A percentile compares a stretch with the other conserved stretches of the same genome.
Evolutionary conservation across 2,113 vertebrate genomes (phyloP).

Genomic region (Calyptomena viridis): DNA sequence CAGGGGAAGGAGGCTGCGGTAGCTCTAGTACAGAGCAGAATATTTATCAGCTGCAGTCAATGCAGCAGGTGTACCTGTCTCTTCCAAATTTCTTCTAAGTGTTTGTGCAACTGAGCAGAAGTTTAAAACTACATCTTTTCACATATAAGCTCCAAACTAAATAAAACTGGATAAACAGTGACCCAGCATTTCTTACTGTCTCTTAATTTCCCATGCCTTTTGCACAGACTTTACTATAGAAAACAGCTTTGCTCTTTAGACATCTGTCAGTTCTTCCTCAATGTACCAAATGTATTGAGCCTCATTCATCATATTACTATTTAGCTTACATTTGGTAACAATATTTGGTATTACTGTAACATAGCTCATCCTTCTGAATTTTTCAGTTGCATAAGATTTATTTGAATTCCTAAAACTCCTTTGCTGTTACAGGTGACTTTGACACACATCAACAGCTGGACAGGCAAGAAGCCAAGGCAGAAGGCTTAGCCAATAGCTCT

Average conservation of each 20-base stretch:
- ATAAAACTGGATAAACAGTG: background rate
- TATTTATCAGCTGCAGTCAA: slow-evolving; percentile 25
- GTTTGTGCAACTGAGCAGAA: background rate
- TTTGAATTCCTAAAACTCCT: background rate
- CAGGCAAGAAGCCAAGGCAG: background rate
- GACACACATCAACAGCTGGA: background rate
- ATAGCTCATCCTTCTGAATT: background rate
- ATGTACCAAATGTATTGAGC: background rate
- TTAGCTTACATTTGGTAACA: background rate
- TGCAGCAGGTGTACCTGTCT: slow-evolving; percentile 9
- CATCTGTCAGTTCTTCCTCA: background rate
- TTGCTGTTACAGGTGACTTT: slow-evolving; percentile 1
- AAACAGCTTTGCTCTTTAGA: background rate
- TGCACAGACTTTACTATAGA: background rate
- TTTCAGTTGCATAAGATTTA: background rate
- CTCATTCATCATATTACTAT: background rate
- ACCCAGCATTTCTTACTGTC: background rate
- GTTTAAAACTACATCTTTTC: background rate
- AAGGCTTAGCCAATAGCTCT: background rate
- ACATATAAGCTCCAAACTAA: background rate
- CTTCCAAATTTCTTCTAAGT: background rate
- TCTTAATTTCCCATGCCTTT: background rate
- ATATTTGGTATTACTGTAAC: background rate
- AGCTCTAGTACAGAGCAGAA: background rate
- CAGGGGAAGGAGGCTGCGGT: background rate